A percentile compares a stretch with the other conserved stretches of the same genome.
These are phyloP conservation scores for Pseudochaenichthys georgianus DNA, from an alignment of 2,797 vertebrate genomes.

Conservation along the genomic window DNA sequence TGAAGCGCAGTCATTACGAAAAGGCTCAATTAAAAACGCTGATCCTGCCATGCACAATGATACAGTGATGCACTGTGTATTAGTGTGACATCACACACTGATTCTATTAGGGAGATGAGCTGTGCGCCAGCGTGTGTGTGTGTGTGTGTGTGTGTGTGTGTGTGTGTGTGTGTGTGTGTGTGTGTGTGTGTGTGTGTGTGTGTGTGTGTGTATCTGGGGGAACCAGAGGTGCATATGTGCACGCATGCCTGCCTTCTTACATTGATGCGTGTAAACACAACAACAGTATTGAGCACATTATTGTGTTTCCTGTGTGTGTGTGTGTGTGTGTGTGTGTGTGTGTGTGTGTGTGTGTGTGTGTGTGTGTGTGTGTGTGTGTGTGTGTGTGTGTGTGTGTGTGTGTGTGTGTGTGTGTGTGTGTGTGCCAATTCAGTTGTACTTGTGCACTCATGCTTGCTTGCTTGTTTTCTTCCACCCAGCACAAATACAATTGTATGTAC, in stretches of 20 bases:
- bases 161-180: not conserved
- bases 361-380: slow-evolving; percentile 11
- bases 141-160: not conserved
- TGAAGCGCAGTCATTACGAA: slow-evolving; percentile 11
- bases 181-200: not conserved
- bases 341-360: not conserved
- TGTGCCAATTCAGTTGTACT: not conserved
- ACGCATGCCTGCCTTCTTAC: slow-evolving; percentile 37
- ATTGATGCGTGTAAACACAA: slow-evolving; percentile 51
- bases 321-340: not conserved
- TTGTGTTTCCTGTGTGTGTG: slow-evolving; percentile 7
- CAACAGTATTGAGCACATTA: slow-evolving; percentile 8
- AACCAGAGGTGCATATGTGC: slow-evolving; percentile 28
- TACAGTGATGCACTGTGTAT: slow-evolving; percentile 22
- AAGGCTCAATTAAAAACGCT: slow-evolving; percentile 48
- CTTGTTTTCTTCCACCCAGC: slow-evolving; percentile 47
- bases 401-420: not conserved
- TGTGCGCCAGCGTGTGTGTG: not conserved
- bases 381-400: no score
- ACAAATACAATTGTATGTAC: slow-evolving; percentile 35
- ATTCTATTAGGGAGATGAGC: slow-evolving; percentile 48
- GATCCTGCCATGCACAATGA: slow-evolving; percentile 18
- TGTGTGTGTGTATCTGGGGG: slow-evolving; percentile 7
- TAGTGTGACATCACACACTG: slow-evolving; percentile 35
- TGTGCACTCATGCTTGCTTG: slow-evolving; percentile 40